Base-by-base conservation (phyloP, 2,888 invertebrate genomes). In the Glaucopsyche alexis region DNA sequence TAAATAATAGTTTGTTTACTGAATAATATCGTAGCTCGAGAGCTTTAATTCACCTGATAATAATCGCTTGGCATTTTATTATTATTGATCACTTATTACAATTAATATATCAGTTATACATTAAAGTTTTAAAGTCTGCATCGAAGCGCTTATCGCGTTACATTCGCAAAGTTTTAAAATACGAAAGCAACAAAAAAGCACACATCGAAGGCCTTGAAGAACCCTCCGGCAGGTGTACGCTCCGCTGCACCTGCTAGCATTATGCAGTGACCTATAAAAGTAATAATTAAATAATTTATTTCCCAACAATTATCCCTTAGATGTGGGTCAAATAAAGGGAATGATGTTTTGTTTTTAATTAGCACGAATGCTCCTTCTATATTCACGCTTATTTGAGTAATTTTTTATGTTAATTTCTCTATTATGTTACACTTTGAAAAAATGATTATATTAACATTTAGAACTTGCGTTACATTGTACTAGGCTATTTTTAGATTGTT, bases 251-350 rank as follows among this genome's bases (percentile, higher is more conserved):
- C 92, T 93, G 92, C 90, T 79, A 79, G 77, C 82, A 82, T 87
- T 87, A 89, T 87, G 85, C 85, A 84, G 85, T 93, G 91, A 93
- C 92, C 92, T 92, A 93, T 92, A 90, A 92, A 91, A 88, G 88
- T 82, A 86, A 86, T 91, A 90, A 91, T 90, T 90, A 90, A 87
- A 88, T 86, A 90, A 89, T 89, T 86, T 89, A 89, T 90, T 84
- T 84, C 81, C 78, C 84, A 81, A 79, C 86, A 88, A 87, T 88
- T 89, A 89, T 86, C 80, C 88, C 86, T 84, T 90, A 86, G 87
- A 91, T 91, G 88, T 92, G 91, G 92, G 92, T 92, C 92, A 91
- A 88, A 87, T 84, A 85, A 87, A 85, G 85, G 82, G 81, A 81
- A 74, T 71, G 64, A 40, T 47, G 66, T 64, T 82, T 81, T 84